A percentile compares a stretch with the other conserved stretches of the same genome.
Evolutionary conservation across 2,113 vertebrate species (phyloP).

Genomic region (Odontesthes bonariensis): DNA sequence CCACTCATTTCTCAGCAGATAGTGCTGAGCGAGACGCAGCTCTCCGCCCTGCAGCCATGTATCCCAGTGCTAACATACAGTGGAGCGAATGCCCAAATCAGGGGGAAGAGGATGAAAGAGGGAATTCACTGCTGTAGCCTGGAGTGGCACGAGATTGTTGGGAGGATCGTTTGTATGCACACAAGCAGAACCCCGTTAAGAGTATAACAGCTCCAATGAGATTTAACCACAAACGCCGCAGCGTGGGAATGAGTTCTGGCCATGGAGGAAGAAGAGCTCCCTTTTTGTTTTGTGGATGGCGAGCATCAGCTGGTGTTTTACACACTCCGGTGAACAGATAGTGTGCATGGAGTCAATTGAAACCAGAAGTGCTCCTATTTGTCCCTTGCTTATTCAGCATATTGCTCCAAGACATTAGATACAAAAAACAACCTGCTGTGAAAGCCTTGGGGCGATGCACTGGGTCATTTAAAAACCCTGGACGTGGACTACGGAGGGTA

Average conservation of each 20-base stretch:
- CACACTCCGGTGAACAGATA: constrained; percentile 28
- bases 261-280: constrained; percentile 12
- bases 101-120: constrained; percentile 62
- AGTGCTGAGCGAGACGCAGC: constrained; percentile 42
- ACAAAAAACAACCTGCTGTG: constrained; percentile 26
- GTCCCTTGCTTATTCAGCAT: constrained; percentile 49
- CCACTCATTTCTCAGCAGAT: constrained; percentile 51
- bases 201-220: constrained; percentile 48
- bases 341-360: constrained; percentile 30
- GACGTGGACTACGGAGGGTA: background rate
- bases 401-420: constrained; percentile 40
- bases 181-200: constrained; percentile 64
- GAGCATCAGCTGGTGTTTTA: constrained; percentile 48
- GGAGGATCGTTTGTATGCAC: constrained; percentile 60
- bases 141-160: constrained; percentile 37
- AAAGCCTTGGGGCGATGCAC: constrained; percentile 10
- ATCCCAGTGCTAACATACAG: constrained; percentile 47
- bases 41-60: constrained; percentile 49
- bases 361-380: constrained; percentile 26
- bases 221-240: constrained; percentile 26
- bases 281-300: constrained; percentile 35
- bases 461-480: constrained; percentile 4
- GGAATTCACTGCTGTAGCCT: constrained; percentile 37
- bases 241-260: constrained; percentile 27
- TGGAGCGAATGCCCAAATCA: constrained; percentile 65